These are phyloP conservation scores for Sebastes nivosus DNA, from an alignment of 2,797 vertebrate genomes.

Conservation along the genomic window DNA sequence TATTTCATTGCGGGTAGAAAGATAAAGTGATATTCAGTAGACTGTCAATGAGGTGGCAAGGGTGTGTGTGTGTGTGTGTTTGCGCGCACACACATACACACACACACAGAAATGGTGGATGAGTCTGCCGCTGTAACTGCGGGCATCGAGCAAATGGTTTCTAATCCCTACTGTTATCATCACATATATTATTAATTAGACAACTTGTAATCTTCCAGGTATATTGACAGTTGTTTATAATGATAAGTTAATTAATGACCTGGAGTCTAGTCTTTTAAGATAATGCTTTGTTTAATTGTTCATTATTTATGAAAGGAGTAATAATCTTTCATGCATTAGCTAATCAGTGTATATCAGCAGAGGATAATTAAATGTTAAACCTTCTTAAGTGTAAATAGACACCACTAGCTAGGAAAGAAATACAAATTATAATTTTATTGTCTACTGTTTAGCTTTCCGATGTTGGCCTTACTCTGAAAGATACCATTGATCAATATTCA, in stretches of 20 bases:
- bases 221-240: constrained; percentile 31
- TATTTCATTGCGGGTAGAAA: constrained; percentile 27
- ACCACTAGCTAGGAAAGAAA: not conserved
- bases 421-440: not conserved
- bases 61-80: not conserved
- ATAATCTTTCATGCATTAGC: constrained; percentile 3
- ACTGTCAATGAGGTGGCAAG: constrained; percentile 8
- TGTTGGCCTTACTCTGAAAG: not conserved
- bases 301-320: constrained; percentile 27
- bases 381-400: not conserved
- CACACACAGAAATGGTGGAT: not conserved
- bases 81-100: too few species aligned
- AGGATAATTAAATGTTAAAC: constrained; percentile 11
- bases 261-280: constrained; percentile 13
- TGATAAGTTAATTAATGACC: constrained; percentile 24
- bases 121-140: not conserved
- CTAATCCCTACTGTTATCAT: constrained; percentile 17
- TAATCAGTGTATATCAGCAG: constrained; percentile 20
- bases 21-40: constrained; percentile 22
- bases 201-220: constrained; percentile 25
- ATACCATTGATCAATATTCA: constrained; percentile 1
- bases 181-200: constrained; percentile 36
- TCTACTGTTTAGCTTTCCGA: constrained; percentile 1
- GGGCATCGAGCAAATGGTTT: constrained; percentile 3
- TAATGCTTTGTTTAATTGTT: constrained; percentile 1